Evolutionary conservation across 2,888 invertebrate species (phyloP).

Genomic region (Drosophila subquinaria): DNA sequence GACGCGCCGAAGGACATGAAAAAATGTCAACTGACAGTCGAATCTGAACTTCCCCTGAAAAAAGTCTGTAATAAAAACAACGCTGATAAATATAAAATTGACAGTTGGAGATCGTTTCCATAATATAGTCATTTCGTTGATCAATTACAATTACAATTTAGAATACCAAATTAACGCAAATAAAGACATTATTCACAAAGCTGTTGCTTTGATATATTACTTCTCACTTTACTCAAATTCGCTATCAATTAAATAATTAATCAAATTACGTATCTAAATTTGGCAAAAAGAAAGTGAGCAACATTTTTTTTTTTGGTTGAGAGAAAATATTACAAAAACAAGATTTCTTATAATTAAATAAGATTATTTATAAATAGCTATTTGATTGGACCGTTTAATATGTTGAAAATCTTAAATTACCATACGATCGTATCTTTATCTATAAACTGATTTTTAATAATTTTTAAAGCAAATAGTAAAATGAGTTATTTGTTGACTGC

Average conservation of each 20-base stretch:
- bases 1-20: constrained; percentile 51
- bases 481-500: no score
- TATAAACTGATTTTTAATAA: no score
- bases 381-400: background rate
- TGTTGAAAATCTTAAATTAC: no score
- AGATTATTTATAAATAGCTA: background rate
- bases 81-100: constrained; percentile 2
- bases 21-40: constrained; percentile 14
- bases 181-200: constrained; percentile 7
- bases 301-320: background rate
- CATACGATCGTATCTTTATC: no score
- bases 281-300: background rate
- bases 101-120: constrained; percentile 1
- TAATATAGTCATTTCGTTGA: constrained; percentile 12
- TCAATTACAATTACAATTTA: constrained; percentile 15
- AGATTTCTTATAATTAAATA: background rate
- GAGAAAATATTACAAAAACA: background rate
- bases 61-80: background rate
- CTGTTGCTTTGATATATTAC: background rate
- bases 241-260: constrained; percentile 15
- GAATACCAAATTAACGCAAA: constrained; percentile 3
- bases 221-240: background rate
- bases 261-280: background rate
- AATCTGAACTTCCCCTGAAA: constrained; percentile 1
- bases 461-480: no score